Evolutionary conservation across 2,797 vertebrate species (phyloP).

Genomic region (Austrolebias charrua): DNA sequence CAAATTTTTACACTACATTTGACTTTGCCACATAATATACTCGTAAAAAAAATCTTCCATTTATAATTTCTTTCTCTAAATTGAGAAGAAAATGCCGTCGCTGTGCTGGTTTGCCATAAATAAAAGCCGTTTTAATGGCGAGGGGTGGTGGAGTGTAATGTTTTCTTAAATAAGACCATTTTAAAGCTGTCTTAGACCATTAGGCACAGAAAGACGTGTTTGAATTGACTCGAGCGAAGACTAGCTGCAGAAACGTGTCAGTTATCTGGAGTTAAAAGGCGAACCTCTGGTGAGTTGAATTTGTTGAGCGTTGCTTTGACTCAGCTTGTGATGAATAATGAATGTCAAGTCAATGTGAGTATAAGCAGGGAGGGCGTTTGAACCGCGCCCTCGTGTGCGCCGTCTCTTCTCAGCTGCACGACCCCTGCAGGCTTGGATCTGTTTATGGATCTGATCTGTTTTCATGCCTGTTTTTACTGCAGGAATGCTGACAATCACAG

Average conservation of each 20-base stretch:
- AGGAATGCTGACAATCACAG: conserved; percentile 99
- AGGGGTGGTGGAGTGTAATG: conserved; percentile 21
- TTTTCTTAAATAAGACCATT: conserved; percentile 41
- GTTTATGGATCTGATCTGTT: conserved; percentile 16
- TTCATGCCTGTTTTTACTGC: conserved; percentile 36
- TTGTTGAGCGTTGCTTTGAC: conserved; percentile 43
- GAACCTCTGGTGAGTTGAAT: conserved; percentile 13
- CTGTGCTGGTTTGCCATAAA: conserved; percentile 6
- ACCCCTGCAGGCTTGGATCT: conserved; percentile 9
- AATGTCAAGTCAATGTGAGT: conserved; percentile 48
- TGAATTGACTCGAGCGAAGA: conserved; percentile 24
- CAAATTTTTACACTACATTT: too few species aligned
- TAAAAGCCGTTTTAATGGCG: conserved; percentile 33
- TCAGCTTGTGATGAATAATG: conserved; percentile 64
- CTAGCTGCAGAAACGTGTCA: background rate
- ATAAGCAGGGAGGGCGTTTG: conserved; percentile 22
- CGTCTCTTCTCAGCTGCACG: conserved; percentile 13
- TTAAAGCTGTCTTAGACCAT: conserved; percentile 48
- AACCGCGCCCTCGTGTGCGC: conserved; percentile 45
- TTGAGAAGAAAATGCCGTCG: conserved; percentile 8
- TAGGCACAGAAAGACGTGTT: conserved; percentile 31
- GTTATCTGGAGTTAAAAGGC: conserved; percentile 9
- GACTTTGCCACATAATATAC: conserved; percentile 2
- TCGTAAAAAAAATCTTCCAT: background rate
- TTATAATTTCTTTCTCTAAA: background rate